Evolutionary conservation across 1,140 invertebrate genomes (phyloP).

Genomic region (Macrocentrus cingulum): DNA sequence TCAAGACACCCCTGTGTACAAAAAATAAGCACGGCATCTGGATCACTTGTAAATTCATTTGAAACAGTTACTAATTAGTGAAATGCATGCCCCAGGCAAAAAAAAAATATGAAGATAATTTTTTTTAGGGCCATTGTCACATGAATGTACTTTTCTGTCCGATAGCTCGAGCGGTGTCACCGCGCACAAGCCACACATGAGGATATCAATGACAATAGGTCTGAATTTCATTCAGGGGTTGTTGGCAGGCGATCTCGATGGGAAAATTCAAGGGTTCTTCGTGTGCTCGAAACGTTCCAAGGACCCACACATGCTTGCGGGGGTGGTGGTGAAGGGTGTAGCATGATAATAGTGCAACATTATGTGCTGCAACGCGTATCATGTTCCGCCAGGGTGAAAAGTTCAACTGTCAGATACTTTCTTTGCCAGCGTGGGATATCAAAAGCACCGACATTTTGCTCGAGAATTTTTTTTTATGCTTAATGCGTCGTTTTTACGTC

Average conservation of each 20-base stretch:
- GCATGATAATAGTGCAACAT: constrained; percentile 47
- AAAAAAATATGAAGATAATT: too few relatives aligned
- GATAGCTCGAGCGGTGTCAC: constrained; percentile 9
- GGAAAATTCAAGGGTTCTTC: constrained; percentile 35
- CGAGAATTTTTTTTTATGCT: too few relatives aligned
- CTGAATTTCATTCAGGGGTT: constrained; percentile 41
- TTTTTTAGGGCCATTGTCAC: too few relatives aligned
- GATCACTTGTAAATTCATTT: too few relatives aligned
- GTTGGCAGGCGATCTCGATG: constrained; percentile 36
- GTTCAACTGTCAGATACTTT: background rate
- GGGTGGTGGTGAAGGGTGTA: constrained; percentile 39
- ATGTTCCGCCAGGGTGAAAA: constrained; percentile 30
- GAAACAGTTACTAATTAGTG: too few relatives aligned
- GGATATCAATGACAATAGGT: constrained; percentile 37
- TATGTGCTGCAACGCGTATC: constrained; percentile 40
- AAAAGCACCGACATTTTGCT: too few relatives aligned
- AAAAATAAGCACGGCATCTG: too few relatives aligned
- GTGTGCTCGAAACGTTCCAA: constrained; percentile 33
- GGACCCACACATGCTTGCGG: constrained; percentile 30
- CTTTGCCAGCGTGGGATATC: constrained; percentile 6
- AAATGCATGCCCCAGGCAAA: too few relatives aligned
- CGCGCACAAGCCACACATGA: constrained; percentile 16
- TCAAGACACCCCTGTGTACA: too few relatives aligned
- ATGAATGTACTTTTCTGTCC: too few relatives aligned
- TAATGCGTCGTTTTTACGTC: too few relatives aligned